Base-by-base conservation (phyloP, 2,888 invertebrate species). In the Anorthoa munda region DNA sequence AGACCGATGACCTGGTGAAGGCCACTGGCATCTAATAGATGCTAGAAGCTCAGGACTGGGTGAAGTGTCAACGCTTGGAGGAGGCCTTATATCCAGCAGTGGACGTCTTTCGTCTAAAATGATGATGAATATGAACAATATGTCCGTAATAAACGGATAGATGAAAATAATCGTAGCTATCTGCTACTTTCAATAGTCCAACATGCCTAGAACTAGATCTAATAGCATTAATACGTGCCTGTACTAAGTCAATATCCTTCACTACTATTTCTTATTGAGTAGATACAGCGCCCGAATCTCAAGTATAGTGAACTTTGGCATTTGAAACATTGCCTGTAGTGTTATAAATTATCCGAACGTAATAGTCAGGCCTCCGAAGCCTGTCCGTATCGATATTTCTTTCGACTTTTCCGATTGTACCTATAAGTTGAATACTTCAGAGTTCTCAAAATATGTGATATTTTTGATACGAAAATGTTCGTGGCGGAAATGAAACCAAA, bases 331-430 rank as follows among this genome's bases (percentile, higher is more conserved):
- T 31, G 65, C 64, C 67, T 72, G 64, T 60, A 66, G 63, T 21
- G 67, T 70, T 78, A 84, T 82, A 82, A 81, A 85, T 84, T 77
- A 76, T 81, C 60, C 5, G 56, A 61, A 81, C 78, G 83, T 85
- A 83, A 85, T 74, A 69, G 68, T 72, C 39, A 39, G 39, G 39
- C 39, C 39, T 66, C 53, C 17, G 2, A 68, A 50, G 23, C 31
- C 58, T 74, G 50, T 58, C 50, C 67, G 60, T 58, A 78, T 51
- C 46, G 67, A 65, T 60, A 74, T 82, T 78, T 53, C 45, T 70
- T 55, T 72, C 69, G 21, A 11, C 56, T 65, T 77, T 66, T 21
- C 45, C 23, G 23, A 39, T 66, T 23, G 55, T 26, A 39, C 39
- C 39, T 39, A 75, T 31, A 60, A 5, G 21, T 76, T 50, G 18